phyloP scores from a whole-genome alignment of 2,797 vertebrate species.

The Crocidura indochinensis region DNA sequence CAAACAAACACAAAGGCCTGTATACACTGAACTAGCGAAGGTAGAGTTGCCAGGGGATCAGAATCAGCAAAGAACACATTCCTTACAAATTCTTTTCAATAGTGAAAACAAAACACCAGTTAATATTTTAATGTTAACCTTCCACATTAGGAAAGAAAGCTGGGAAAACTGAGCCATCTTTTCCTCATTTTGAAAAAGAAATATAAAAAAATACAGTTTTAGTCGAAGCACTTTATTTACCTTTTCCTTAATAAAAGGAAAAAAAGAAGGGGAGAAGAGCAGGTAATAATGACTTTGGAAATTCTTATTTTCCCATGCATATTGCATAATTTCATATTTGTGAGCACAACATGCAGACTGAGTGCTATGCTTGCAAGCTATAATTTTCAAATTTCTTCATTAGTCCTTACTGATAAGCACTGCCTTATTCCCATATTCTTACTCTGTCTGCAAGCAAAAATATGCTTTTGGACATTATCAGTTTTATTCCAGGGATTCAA shows the following conservation, averaged over 20 bases:
- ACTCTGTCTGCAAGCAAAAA: background rate
- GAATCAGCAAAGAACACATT: slow-evolving; percentile 29
- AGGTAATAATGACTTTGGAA: slow-evolving; percentile 10
- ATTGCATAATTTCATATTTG: background rate
- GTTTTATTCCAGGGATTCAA: slow-evolving; percentile 28
- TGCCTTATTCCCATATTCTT: background rate
- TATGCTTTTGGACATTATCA: slow-evolving; percentile 1
- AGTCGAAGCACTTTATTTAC: background rate
- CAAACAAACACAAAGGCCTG: background rate
- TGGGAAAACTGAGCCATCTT: slow-evolving; percentile 21
- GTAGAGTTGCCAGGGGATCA: slow-evolving; percentile 15
- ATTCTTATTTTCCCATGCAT: background rate
- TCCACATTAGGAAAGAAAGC: background rate
- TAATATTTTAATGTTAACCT: slow-evolving; percentile 30
- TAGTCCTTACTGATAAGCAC: background rate
- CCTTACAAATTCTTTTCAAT: slow-evolving; percentile 27
- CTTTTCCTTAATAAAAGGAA: background rate
- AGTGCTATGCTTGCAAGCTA: background rate
- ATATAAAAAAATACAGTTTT: background rate
- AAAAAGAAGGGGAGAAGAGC: background rate
- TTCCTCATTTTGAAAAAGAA: background rate
- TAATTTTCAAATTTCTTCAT: slow-evolving; percentile 38
- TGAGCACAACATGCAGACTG: background rate
- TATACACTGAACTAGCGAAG: background rate
- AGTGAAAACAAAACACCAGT: slow-evolving; percentile 34